These are phyloP conservation scores for Diplazon laetatorius DNA, from an alignment of 2,888 invertebrate species.

Conservation along the genomic window DNA sequence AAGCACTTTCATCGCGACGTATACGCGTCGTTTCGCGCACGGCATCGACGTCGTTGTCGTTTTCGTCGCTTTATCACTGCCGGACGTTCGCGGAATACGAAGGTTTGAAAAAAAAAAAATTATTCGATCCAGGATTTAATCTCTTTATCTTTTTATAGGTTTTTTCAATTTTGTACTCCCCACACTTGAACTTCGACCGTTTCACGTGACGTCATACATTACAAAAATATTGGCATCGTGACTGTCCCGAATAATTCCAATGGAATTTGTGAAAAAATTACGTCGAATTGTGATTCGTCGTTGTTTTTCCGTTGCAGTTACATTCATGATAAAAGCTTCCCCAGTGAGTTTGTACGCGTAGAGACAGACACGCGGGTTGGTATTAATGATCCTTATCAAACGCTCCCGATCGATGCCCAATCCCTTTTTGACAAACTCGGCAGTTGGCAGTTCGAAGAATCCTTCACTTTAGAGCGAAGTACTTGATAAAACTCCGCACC, in stretches of 20 bases:
- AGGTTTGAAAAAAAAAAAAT: conserved; percentile 67
- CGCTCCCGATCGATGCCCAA: conserved; percentile 19
- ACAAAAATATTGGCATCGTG: background rate
- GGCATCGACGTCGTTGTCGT: conserved; percentile 34
- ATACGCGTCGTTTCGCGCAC: conserved; percentile 35
- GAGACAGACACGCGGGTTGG: background rate
- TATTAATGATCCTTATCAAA: conserved; percentile 12
- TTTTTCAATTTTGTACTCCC: conserved; percentile 8
- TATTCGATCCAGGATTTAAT: conserved; percentile 70
- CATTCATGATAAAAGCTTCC: background rate
- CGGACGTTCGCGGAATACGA: conserved; percentile 65
- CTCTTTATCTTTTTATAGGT: conserved; percentile 51
- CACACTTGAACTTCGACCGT: background rate
- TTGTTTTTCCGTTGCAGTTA: background rate
- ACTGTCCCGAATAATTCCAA: background rate
- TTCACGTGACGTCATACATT: background rate
- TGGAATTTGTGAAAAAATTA: background rate
- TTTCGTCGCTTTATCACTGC: conserved; percentile 74
- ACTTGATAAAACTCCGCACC: conserved; percentile 13
- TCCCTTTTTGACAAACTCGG: conserved; percentile 21
- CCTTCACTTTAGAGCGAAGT: conserved; percentile 37
- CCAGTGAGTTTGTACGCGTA: background rate
- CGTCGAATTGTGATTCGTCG: background rate
- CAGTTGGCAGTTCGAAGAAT: conserved; percentile 44
- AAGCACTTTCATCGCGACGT: conserved; percentile 58